These are phyloP conservation scores for Isichthys henryi DNA, from an alignment of 2,113 vertebrate genomes.

Conservation along the genomic window DNA sequence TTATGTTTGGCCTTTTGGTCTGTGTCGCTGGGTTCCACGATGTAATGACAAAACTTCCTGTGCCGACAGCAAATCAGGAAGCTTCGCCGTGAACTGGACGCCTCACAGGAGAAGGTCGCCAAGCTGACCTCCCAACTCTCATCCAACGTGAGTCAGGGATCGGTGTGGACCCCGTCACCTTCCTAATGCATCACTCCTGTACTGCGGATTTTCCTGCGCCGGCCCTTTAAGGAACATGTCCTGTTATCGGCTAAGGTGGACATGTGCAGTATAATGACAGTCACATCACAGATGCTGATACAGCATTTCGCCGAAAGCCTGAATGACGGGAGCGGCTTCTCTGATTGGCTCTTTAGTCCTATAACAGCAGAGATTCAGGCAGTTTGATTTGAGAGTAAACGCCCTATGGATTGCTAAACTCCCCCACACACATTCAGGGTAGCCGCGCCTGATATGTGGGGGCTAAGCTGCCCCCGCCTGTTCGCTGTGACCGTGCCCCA, in stretches of 20 bases:
- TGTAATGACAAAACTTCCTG: not conserved
- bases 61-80: conserved; percentile 74
- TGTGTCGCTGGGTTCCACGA: not conserved
- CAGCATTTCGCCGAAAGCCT: not conserved
- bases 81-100: conserved; percentile 74
- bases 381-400: not conserved
- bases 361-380: not conserved
- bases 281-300: not conserved
- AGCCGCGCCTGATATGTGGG: not conserved
- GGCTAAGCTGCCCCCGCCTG: not conserved
- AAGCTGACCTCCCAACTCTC: conserved; percentile 79
- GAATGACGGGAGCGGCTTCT: not conserved
- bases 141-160: conserved; percentile 70
- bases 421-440: not conserved
- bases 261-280: not conserved
- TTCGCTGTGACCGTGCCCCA: not conserved
- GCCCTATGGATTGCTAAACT: not conserved
- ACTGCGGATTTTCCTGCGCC: not conserved
- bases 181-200: not conserved
- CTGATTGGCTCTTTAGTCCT: not conserved
- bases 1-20: not conserved
- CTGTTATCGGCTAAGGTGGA: not conserved
- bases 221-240: not conserved
- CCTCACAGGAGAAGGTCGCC: conserved; percentile 82
- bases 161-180: not conserved